phyloP scores from a whole-genome alignment of 2,113 vertebrate species.

The Centrocercus urophasianus region DNA sequence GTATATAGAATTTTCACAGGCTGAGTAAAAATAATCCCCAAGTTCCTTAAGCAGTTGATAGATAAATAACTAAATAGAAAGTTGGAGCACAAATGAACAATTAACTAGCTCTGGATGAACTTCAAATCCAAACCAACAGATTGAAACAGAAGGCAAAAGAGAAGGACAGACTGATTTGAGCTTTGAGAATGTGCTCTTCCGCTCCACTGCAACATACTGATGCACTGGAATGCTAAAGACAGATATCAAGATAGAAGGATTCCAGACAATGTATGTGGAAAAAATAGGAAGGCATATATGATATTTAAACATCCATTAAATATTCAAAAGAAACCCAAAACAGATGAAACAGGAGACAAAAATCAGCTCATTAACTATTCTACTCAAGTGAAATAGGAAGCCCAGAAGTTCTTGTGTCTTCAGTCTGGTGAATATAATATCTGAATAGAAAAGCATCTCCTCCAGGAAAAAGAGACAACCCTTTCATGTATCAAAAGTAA shows the following conservation, averaged over 20 bases:
- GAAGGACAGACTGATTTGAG: neutral
- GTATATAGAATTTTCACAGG: neutral
- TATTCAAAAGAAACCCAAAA: neutral
- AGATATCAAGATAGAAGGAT: neutral
- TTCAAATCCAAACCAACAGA: conserved; percentile 24
- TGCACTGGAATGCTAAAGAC: neutral
- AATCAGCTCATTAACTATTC: neutral
- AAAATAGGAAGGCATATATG: neutral
- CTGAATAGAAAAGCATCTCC: conserved; percentile 12
- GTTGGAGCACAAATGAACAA: neutral
- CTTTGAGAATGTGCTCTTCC: neutral
- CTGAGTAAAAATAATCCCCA: neutral
- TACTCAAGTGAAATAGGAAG: conserved; percentile 8
- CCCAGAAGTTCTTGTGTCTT: neutral
- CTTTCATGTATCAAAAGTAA: neutral
- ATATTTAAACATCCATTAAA: neutral
- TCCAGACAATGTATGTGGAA: neutral
- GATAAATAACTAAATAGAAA: neutral
- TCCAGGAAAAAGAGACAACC: neutral
- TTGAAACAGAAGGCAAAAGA: conserved; percentile 4
- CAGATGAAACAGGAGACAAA: neutral
- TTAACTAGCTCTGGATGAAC: neutral
- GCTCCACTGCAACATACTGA: neutral
- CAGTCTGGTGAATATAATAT: neutral
- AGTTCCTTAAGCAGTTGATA: neutral